Conservation (phyloP, 23 tunicate species). For the Clavelina lepadiformis region DNA sequence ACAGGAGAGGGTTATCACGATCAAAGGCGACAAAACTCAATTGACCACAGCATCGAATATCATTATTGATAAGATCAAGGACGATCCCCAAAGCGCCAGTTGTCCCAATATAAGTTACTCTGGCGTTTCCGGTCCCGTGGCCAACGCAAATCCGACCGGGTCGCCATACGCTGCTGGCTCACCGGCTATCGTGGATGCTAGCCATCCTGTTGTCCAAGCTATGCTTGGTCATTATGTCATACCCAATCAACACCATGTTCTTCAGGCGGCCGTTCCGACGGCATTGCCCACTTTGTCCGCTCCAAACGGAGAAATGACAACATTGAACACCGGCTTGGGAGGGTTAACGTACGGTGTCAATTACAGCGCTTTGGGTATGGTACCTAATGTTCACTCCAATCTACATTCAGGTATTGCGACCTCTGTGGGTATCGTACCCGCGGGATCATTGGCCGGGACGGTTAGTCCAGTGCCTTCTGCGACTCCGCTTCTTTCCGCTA, state of each 20-base stretch:
- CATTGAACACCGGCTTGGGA: conserved; percentile 30
- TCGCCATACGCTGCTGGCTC: conserved; percentile 79
- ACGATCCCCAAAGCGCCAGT: conserved; percentile 90
- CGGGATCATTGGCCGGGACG: conserved; percentile 45
- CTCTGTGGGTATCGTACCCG: conserved; percentile 45
- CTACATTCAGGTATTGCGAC: conserved; percentile 30
- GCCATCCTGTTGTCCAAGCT: conserved; percentile 60
- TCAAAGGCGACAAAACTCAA: conserved; percentile 88
- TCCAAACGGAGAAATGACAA: conserved; percentile 31
- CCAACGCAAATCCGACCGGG: conserved; percentile 94
- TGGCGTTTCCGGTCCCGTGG: conserved; percentile 72
- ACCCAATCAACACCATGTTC: conserved; percentile 34
- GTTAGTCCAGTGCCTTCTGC: conserved; percentile 62
- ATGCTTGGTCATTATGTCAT: conserved; percentile 52
- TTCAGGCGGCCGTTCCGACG: conserved; percentile 47
- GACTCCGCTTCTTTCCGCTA: conserved; percentile 42
- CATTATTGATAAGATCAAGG: conserved; percentile 88
- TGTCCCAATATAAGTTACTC: conserved; percentile 89
- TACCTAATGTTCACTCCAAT: conserved; percentile 31
- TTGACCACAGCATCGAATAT: conserved; percentile 68
- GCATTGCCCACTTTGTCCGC: conserved; percentile 3
- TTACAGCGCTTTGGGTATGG: conserved; percentile 21
- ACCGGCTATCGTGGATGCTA: conserved; percentile 47
- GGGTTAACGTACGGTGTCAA: conserved; percentile 32
- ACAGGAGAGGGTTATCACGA: conserved; percentile 87